Conservation (phyloP, 2,113 vertebrate species). For the Platysteira castanea region DNA sequence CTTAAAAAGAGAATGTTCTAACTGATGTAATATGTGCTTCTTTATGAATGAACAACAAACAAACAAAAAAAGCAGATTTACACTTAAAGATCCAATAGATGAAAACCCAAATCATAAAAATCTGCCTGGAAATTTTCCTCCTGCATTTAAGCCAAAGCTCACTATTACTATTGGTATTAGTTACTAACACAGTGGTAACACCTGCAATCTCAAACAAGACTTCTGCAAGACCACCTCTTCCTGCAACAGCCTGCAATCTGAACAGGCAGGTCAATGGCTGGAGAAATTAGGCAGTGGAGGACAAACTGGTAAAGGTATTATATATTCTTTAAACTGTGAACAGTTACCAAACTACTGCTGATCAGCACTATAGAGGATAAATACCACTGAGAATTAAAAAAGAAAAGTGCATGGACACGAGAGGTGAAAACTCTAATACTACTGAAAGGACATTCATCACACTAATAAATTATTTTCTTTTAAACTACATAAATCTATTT, state of each 20-base stretch:
- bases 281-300: not conserved
- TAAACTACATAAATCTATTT: not conserved
- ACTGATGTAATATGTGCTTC: not conserved
- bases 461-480: not conserved
- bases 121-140: not conserved
- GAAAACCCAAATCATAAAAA: not conserved
- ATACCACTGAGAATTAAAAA: not conserved
- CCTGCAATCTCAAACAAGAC: not conserved
- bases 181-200: not conserved
- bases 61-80: not conserved
- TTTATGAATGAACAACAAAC: not conserved
- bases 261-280: not conserved
- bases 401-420: not conserved
- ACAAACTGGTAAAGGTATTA: not conserved
- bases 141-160: not conserved
- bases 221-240: not conserved
- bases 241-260: not conserved
- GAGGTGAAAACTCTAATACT: not conserved
- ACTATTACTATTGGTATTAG: not conserved
- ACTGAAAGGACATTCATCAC: not conserved
- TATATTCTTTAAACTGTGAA: not conserved
- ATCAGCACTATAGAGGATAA: not conserved
- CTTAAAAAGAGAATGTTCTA: not conserved
- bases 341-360: not conserved
- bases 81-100: not conserved